Evolutionary conservation across 2,113 vertebrate genomes (phyloP), one percentile per base, ranked within the genome.

Genomic region (Gopherus flavomarginatus): DNA sequence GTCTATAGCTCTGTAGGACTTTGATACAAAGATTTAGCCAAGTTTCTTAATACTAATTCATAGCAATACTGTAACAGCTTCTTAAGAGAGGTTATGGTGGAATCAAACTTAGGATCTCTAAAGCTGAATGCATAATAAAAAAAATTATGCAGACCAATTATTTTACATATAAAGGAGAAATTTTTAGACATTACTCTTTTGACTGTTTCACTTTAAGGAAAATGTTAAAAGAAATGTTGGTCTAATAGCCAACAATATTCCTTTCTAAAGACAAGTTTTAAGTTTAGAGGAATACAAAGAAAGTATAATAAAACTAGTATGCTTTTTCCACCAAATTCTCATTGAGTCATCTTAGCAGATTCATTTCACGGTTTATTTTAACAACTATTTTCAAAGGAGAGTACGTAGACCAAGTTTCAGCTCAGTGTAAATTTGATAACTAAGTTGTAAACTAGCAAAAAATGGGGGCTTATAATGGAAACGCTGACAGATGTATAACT

Each of bases 401-500:
- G 44, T 35, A 50, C 9, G 0, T 8, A 5, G 5, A 96, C 44
- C 57, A 79, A 86, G 79, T 21, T 89, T 92, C 87, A 94, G 12
- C 19, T 29, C 85, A 5, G 72, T 0, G 8, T 49, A 72, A 85
- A 78, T 95, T 88, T 88, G 54, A 88, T 62, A 90, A 93, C 85
- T 89, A 31, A 88, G 85, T 12, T 54, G 65, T 56, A 78, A 95
- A 96, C 89, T 81, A 56, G 79, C 11, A 22, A 93, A 93, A 95
- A 93, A 85, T 81, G 56, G 65, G 65, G 87, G 31, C 53, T 92
- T 62, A 14, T 31, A 81, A 95, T 93, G 95, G 95, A 96, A 97
- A 94, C 0, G 96, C 96, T 97, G 96, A 97, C 97, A 95, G 78
- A 94, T 0, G 49, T 92, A 81, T 65, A 91, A 87, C 83, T 69